Evolutionary conservation across 1,140 invertebrate species (phyloP).

Genomic region (Arctopsyche grandis): DNA sequence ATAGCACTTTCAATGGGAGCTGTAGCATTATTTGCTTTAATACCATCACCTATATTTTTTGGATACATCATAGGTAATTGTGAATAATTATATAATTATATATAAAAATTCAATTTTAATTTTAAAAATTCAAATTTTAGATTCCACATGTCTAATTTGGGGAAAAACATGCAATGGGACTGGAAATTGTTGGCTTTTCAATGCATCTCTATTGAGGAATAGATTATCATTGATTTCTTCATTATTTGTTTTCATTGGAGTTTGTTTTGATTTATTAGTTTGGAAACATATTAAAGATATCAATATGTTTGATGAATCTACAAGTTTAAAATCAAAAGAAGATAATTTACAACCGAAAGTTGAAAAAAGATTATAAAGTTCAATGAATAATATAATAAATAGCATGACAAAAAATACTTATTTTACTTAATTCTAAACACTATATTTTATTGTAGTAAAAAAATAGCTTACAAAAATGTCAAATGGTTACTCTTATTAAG

Average conservation of each 20-base stretch:
- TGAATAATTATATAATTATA: constrained; percentile 54
- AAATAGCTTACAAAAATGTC: background rate
- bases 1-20: constrained; percentile 75
- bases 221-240: constrained; percentile 74
- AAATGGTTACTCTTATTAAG: no score
- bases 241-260: constrained; percentile 73
- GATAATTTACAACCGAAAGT: background rate
- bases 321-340: background rate
- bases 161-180: constrained; percentile 77
- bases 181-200: constrained; percentile 79
- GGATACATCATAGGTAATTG: constrained; percentile 73
- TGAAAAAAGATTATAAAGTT: background rate
- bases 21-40: constrained; percentile 76
- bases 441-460: no score
- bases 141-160: constrained; percentile 76
- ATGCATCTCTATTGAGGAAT: constrained; percentile 72
- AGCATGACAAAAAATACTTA: no score
- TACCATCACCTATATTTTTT: constrained; percentile 78
- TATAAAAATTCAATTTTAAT: no score
- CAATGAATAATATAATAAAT: background rate
- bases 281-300: constrained; percentile 77
- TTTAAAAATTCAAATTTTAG: no score
- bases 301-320: constrained; percentile 71
- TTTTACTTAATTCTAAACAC: no score
- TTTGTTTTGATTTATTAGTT: constrained; percentile 72